Evolutionary conservation across 2,113 vertebrate species (phyloP).

Genomic region (Gulo gulo): DNA sequence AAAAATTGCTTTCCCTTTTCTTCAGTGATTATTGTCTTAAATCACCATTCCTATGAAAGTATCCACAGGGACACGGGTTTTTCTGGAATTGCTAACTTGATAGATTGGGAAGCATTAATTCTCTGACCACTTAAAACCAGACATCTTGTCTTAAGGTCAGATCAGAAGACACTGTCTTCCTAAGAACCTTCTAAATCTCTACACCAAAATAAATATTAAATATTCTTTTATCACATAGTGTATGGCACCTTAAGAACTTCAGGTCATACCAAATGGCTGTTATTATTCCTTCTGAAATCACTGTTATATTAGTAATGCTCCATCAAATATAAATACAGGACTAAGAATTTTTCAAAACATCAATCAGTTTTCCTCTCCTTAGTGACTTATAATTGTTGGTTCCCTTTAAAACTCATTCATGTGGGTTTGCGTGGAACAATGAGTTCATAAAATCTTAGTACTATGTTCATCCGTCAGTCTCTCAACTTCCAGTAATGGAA

Average conservation of each 20-base stretch:
- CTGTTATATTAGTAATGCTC: background rate
- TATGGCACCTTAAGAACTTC: background rate
- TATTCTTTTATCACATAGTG: background rate
- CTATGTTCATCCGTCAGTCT: background rate
- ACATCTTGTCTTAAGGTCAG: background rate
- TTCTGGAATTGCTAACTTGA: background rate
- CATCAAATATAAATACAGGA: background rate
- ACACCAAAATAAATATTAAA: background rate
- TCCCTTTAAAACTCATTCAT: background rate
- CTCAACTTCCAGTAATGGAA: slow-evolving; percentile 15
- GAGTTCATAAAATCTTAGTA: slow-evolving; percentile 1
- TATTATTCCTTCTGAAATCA: background rate
- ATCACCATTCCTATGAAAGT: background rate
- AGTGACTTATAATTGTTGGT: background rate
- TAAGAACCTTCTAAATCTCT: background rate
- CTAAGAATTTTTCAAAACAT: slow-evolving; percentile 7
- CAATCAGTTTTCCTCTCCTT: background rate
- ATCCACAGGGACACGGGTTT: background rate
- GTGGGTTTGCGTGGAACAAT: background rate
- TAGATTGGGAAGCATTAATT: slow-evolving; percentile 6
- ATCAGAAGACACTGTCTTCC: background rate
- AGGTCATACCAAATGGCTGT: background rate
- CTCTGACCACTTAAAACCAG: slow-evolving; percentile 17
- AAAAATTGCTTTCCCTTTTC: slow-evolving; percentile 19
- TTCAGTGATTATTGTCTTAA: slow-evolving; percentile 33